A percentile compares a stretch with the other conserved stretches of the same genome.
phyloP scores from a whole-genome alignment of 2,888 invertebrate genomes.

The Drosophila hamatofila region DNA sequence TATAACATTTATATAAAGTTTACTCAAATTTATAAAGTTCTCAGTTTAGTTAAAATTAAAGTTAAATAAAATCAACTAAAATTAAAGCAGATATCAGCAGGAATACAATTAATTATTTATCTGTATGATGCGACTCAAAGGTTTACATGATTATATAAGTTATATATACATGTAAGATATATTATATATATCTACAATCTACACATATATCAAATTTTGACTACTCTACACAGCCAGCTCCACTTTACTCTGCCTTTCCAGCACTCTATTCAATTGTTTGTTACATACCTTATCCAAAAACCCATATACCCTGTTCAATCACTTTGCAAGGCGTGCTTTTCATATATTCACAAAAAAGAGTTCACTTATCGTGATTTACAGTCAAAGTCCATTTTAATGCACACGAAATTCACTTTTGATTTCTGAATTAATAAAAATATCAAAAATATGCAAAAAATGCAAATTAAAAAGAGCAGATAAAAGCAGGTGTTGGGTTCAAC shows the following conservation, averaged over 20 bases:
- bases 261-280: background rate
- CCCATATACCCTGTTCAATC: background rate
- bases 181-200: too few relatives aligned
- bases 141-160: too few relatives aligned
- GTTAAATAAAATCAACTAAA: too few relatives aligned
- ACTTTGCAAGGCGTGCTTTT: background rate
- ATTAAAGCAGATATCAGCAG: too few relatives aligned
- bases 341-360: background rate
- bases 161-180: too few relatives aligned
- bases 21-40: too few relatives aligned
- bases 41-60: too few relatives aligned
- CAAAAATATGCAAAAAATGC: conserved; percentile 6
- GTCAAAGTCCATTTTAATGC: conserved; percentile 44
- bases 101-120: too few relatives aligned
- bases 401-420: conserved; percentile 48
- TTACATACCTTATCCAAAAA: background rate
- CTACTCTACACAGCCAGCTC: background rate
- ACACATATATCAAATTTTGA: background rate
- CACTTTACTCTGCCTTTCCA: background rate
- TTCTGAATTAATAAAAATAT: conserved; percentile 47
- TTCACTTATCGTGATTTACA: conserved; percentile 40
- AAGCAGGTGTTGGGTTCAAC: background rate
- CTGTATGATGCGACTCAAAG: too few relatives aligned
- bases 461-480: background rate
- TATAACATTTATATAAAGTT: too few relatives aligned